Base-by-base conservation (phyloP, 1,140 invertebrate species). In the Amphibalanus amphitrite region DNA sequence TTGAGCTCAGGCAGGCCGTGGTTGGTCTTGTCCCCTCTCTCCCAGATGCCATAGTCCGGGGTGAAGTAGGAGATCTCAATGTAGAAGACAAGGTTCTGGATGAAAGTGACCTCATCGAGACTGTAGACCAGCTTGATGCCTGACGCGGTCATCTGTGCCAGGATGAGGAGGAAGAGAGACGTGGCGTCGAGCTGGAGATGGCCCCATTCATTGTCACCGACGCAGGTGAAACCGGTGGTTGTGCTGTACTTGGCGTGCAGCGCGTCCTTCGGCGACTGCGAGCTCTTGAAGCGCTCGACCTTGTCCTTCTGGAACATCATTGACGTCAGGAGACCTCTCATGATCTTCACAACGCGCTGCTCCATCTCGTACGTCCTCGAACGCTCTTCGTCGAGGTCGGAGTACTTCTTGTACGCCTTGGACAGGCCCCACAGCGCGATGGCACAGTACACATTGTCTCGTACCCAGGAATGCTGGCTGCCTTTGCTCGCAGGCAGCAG, bases 121-220 rank as follows among this genome's bases (percentile, higher is more conserved):
- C 90, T 97, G 79, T 94, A 97, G 69, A 98, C 86, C 77, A 98
- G 94, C 80, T 98, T 93, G 29, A 98, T 79, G 67, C 95, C 86
- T 87, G 95, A 97, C 10, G 96, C 96, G 65, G 95, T 99, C 94
- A 99, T 99, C 82, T 99, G 95, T n/a, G 96, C 95, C 29, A 99
- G 81, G 73, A 93, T 90, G 0, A 99, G 82, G 0, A 99, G 83
- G 79, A 95, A 99, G 0, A 99, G 80, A 20, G 95, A 97, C 69
- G 95, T 90, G 0, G 97, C 95, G 86, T 99, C 97, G 75, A 99
- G 91, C 82, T 95, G 93, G 67, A 99, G 82, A 82, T 99, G 97
- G 0, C 97, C 97, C 96, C 96, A 99, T 79, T 98, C 95, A 72
- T 84, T 82, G 81, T 99, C 97, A 26, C 90, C 92, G 0, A 98